Evolutionary conservation across 2,888 invertebrate genomes (phyloP).

Genomic region (Pherbina coryleti): DNA sequence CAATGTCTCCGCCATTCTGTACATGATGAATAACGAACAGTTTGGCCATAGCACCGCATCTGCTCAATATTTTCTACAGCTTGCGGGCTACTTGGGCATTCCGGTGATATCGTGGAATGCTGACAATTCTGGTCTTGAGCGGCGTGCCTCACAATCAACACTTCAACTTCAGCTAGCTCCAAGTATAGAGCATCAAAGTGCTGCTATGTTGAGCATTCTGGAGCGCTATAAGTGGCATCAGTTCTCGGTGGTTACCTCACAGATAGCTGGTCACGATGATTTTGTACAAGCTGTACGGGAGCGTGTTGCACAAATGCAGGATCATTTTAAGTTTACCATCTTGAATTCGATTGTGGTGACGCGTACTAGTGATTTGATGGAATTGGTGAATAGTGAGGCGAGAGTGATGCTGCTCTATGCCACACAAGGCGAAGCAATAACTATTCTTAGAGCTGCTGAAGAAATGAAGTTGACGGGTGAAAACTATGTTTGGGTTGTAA

Average conservation of each 20-base stretch:
- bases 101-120: conserved; percentile 98
- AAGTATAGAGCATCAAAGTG: conserved; percentile 93
- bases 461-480: conserved; percentile 73
- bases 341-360: conserved; percentile 88
- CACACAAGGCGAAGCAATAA: conserved; percentile 87
- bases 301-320: conserved; percentile 86
- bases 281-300: conserved; percentile 95
- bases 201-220: conserved; percentile 94
- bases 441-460: conserved; percentile 75
- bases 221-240: conserved; percentile 97
- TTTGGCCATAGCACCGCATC: conserved; percentile 94
- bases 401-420: conserved; percentile 93
- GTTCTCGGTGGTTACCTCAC: conserved; percentile 93
- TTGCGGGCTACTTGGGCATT: conserved; percentile 93
- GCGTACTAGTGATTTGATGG: conserved; percentile 80
- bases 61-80: conserved; percentile 92
- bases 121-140: conserved; percentile 91
- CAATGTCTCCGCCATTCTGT: conserved; percentile 92
- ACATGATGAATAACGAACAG: conserved; percentile 95
- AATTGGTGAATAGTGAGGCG: conserved; percentile 89
- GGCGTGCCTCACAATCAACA: conserved; percentile 86
- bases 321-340: conserved; percentile 84
- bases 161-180: conserved; percentile 95
- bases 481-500: conserved; percentile 97
- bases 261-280: conserved; percentile 94